Percentiles rank a stretch among this genome's conserved stretches.
These are phyloP conservation scores for Eumaeus atala DNA, from an alignment of 1,140 invertebrate genomes.

Conservation along the genomic window DNA sequence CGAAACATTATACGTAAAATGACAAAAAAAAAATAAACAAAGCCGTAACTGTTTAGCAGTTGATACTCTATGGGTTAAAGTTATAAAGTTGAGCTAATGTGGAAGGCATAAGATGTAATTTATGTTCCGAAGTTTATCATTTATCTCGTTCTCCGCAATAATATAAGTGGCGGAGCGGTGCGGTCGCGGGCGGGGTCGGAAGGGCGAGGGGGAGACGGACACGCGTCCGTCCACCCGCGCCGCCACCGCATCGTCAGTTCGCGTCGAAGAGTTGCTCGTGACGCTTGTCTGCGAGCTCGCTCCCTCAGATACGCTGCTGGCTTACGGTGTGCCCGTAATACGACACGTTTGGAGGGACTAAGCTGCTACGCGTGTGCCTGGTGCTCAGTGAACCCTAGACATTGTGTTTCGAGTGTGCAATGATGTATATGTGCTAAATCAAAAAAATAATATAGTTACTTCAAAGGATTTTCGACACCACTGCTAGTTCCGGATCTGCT, in stretches of 20 bases:
- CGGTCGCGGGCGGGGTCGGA: slow-evolving; percentile 27
- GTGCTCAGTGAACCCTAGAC: slow-evolving; percentile 65
- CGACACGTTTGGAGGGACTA: slow-evolving; percentile 72
- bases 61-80: slow-evolving; percentile 6
- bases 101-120: background rate
- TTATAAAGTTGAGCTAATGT: slow-evolving; percentile 11
- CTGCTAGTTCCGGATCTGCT: slow-evolving; percentile 69
- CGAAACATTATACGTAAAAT: background rate
- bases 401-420: slow-evolving; percentile 63
- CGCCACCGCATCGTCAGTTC: slow-evolving; percentile 68
- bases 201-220: slow-evolving; percentile 31
- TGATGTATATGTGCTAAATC: slow-evolving; percentile 62
- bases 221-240: slow-evolving; percentile 64
- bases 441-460: slow-evolving; percentile 32
- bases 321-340: slow-evolving; percentile 72
- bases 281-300: slow-evolving; percentile 60
- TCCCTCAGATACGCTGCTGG: slow-evolving; percentile 73
- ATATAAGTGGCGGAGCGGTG: slow-evolving; percentile 42
- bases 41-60: too few species aligned
- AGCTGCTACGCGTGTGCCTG: slow-evolving; percentile 60
- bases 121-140: slow-evolving; percentile 41
- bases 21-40: too few species aligned
- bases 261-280: slow-evolving; percentile 62
- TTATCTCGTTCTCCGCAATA: slow-evolving; percentile 58
- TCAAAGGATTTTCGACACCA: slow-evolving; percentile 60